phyloP scores from a whole-genome alignment of 1,140 invertebrate species.

The Phocides pigmalion region DNA sequence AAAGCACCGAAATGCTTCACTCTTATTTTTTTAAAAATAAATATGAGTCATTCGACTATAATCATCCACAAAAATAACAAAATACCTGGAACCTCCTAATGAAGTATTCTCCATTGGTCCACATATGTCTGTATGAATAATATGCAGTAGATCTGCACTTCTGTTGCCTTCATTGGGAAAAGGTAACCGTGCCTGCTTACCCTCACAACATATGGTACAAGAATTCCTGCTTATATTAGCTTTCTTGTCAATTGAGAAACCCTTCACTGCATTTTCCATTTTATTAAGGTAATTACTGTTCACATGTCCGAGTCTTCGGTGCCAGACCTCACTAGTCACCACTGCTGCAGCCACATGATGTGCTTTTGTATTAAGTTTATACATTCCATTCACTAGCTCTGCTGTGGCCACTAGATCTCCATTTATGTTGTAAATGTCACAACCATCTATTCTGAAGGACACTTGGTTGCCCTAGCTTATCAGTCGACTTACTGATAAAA shows the following conservation, averaged over 20 bases:
- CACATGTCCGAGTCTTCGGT: not conserved
- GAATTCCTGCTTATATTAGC: not conserved
- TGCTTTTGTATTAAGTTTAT: not conserved
- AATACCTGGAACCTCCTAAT: conserved; percentile 13
- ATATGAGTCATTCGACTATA: conserved; percentile 49
- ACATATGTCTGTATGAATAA: conserved; percentile 8
- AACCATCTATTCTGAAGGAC: not conserved
- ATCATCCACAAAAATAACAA: conserved; percentile 16
- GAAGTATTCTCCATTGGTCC: conserved; percentile 12
- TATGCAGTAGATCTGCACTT: not conserved
- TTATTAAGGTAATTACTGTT: not conserved
- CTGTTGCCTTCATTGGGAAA: conserved; percentile 1
- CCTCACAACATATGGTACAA: conserved; percentile 13
- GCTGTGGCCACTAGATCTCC: too few species aligned
- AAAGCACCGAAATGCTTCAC: conserved; percentile 44
- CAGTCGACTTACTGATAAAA: not conserved
- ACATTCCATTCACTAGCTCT: too few species aligned
- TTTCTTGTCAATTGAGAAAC: too few species aligned
- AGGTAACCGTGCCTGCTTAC: conserved; percentile 8
- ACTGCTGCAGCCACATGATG: not conserved
- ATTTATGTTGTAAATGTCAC: too few species aligned
- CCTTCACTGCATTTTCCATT: too few species aligned
- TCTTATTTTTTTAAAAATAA: conserved; percentile 50
- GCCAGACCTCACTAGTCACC: not conserved
- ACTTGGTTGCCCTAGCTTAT: not conserved